A percentile compares a stretch with the other conserved stretches of the same genome.
Evolutionary conservation across 2,113 vertebrate genomes (phyloP).

Genomic region (Chaetops frenatus): DNA sequence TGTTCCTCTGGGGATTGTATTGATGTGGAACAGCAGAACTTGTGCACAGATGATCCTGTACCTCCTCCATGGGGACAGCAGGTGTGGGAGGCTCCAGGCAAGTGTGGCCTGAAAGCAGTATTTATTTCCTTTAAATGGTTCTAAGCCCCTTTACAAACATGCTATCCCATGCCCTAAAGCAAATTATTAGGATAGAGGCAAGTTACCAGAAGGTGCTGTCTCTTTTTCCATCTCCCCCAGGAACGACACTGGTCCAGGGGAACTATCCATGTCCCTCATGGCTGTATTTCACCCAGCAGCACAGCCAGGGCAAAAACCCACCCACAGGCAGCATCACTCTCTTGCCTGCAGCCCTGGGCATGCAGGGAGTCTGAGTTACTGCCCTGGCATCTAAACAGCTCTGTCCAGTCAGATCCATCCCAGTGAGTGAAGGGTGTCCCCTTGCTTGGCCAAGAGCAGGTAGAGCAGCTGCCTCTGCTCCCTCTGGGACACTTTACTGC

Average conservation of each 20-base stretch:
- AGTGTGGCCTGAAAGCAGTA: not conserved
- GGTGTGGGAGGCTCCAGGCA: not conserved
- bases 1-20: not conserved
- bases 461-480: not conserved
- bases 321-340: rapidly evolving
- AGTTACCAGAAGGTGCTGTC: not conserved
- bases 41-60: not conserved
- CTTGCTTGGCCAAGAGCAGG: not conserved
- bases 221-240: not conserved
- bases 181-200: not conserved
- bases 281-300: not conserved
- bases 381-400: not conserved
- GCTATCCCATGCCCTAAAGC: not conserved
- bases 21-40: not conserved
- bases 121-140: not conserved
- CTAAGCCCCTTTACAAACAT: not conserved
- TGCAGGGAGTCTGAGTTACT: not conserved
- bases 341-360: not conserved
- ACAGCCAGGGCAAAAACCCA: not conserved
- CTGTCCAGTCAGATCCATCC: not conserved
- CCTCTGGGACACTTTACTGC: not conserved
- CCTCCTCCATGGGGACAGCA: not conserved
- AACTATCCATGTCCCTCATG: rapidly evolving
- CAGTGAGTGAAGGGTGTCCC: not conserved
- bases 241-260: rapidly evolving